Percentiles rank a stretch among this genome's conserved stretches.
These are phyloP conservation scores for Desmodus rotundus DNA, from an alignment of 2,113 vertebrate genomes.

Conservation along the genomic window DNA sequence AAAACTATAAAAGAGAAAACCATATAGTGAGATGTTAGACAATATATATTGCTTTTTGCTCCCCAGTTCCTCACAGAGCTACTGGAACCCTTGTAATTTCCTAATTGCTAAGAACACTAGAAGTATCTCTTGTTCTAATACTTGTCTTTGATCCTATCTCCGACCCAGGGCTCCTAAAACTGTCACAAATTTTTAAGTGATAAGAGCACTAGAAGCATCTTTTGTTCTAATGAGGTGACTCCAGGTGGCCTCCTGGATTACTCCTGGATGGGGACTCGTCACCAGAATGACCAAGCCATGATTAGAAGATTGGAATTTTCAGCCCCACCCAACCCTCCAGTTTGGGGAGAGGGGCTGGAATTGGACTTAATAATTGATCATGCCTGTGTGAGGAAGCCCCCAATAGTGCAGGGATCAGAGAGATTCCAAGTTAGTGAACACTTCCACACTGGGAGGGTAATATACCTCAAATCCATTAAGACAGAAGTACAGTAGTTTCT, in stretches of 20 bases:
- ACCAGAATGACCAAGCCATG: not conserved
- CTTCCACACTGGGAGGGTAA: not conserved
- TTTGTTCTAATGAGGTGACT: too few relatives aligned
- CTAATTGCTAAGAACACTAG: not conserved
- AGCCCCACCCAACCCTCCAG: not conserved
- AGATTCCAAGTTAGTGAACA: not conserved
- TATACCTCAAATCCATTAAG: not conserved
- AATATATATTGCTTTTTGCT: not conserved
- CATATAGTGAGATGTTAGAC: not conserved
- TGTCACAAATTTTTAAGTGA: too few relatives aligned
- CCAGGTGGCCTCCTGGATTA: not conserved
- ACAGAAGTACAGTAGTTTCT: too few relatives aligned
- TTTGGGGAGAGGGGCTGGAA: not conserved
- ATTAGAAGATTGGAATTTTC: not conserved
- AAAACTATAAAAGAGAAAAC: not conserved
- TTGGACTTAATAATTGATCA: not conserved
- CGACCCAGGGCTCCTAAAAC: too few relatives aligned
- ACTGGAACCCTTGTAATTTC: not conserved
- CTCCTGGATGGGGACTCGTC: not conserved
- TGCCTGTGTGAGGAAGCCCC: not conserved
- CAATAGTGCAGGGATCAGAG: not conserved
- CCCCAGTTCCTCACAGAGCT: not conserved
- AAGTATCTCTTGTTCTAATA: too few relatives aligned
- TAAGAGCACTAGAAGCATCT: too few relatives aligned
- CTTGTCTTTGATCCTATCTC: too few relatives aligned